Evolutionary conservation across 2,797 vertebrate genomes (phyloP).

Genomic region (Serranus cabrilla): DNA sequence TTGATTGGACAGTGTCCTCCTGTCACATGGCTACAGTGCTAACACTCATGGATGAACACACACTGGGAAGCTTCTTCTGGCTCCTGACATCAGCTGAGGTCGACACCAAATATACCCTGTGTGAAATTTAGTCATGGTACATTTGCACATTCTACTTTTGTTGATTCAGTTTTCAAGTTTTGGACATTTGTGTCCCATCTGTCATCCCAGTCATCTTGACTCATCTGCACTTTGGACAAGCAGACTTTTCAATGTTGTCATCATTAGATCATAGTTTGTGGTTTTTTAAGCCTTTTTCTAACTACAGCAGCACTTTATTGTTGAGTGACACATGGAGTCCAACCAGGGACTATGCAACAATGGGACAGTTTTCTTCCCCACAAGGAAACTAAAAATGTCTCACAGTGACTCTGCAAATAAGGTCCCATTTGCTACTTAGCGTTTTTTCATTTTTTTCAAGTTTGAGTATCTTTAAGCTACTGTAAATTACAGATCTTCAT

Average conservation of each 20-base stretch:
- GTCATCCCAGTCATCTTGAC: conserved; percentile 1
- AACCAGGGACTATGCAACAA: background rate
- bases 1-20: conserved; percentile 44
- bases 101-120: background rate
- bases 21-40: conserved; percentile 31
- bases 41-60: conserved; percentile 32
- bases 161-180: background rate
- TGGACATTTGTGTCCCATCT: conserved; percentile 10
- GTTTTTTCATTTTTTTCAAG: too few species aligned
- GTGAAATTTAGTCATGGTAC: background rate
- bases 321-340: background rate
- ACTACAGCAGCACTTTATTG: background rate
- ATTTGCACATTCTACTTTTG: background rate
- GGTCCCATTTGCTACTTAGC: background rate
- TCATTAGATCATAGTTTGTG: background rate
- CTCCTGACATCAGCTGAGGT: background rate
- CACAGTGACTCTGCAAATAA: background rate
- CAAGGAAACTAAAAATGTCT: background rate
- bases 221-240: conserved; percentile 2
- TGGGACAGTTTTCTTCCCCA: background rate
- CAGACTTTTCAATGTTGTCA: background rate
- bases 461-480: background rate
- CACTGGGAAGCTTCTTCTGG: background rate
- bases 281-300: background rate
- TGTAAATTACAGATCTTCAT: background rate